Conservation (phyloP, 1,140 invertebrate species). For the Luehdorfia chinensis region DNA sequence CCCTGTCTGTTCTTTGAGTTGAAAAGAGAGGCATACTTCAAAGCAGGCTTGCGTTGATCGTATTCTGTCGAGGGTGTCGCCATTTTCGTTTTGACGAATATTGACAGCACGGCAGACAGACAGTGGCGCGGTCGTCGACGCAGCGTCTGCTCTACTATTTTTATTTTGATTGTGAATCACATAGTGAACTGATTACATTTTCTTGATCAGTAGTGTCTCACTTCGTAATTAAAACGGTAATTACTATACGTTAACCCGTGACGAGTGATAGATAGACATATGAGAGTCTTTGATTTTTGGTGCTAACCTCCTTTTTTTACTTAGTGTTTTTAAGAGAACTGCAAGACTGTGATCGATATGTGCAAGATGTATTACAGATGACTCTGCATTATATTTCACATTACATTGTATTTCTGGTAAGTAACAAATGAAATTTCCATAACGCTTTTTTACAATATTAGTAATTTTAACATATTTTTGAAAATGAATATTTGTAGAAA, state of each 20-base stretch:
- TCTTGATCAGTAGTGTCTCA: slow-evolving; percentile 32
- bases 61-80: slow-evolving; percentile 74
- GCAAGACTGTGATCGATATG: slow-evolving; percentile 74
- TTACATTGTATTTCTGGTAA: slow-evolving; percentile 61
- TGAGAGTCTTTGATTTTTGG: slow-evolving; percentile 49
- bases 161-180: slow-evolving; percentile 73
- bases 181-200: slow-evolving; percentile 44
- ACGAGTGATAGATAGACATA: slow-evolving; percentile 45
- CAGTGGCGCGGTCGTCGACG: slow-evolving; percentile 68
- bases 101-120: slow-evolving; percentile 76
- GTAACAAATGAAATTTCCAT: slow-evolving; percentile 14
- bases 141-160: slow-evolving; percentile 71
- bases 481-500: neutral
- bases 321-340: slow-evolving; percentile 70
- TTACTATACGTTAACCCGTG: slow-evolving; percentile 37
- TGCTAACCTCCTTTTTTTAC: slow-evolving; percentile 71
- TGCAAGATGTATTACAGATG: slow-evolving; percentile 74
- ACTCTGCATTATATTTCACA: slow-evolving; percentile 52
- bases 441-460: too few species aligned
- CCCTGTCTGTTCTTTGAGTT: slow-evolving; percentile 32
- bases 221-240: slow-evolving; percentile 39
- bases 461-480: slow-evolving; percentile 1
- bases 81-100: slow-evolving; percentile 77
- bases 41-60: slow-evolving; percentile 61
- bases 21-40: slow-evolving; percentile 40